Evolutionary conservation across 2,797 vertebrate genomes (phyloP).

Genomic region (Acrossocheilus wenchowensis): DNA sequence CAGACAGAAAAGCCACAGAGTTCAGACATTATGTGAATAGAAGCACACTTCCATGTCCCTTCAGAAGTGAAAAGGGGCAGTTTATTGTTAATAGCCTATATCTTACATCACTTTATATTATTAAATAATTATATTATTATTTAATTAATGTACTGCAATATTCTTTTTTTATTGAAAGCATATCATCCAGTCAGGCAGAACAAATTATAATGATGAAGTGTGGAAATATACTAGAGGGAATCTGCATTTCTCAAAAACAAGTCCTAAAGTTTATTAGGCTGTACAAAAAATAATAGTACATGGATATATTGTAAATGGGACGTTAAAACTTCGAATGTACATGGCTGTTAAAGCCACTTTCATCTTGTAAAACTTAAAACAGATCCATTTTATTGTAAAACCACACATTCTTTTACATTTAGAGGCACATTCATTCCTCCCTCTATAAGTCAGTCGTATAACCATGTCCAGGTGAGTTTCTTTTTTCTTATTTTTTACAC

Average conservation of each 20-base stretch:
- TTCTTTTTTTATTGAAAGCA: not conserved
- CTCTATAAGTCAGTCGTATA: constrained; percentile 3
- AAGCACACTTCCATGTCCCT: not conserved
- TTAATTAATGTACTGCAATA: not conserved
- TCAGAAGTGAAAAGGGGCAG: not conserved
- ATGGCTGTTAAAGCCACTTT: not conserved
- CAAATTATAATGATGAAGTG: not conserved
- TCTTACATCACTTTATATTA: not conserved
- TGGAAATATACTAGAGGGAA: not conserved
- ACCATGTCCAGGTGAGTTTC: constrained; percentile 21
- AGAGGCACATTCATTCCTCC: constrained; percentile 18
- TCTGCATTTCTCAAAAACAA: not conserved
- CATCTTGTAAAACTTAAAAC: constrained; percentile 14
- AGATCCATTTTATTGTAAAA: constrained; percentile 33
- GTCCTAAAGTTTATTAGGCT: not conserved
- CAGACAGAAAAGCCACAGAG: not conserved
- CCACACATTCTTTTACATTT: constrained; percentile 38
- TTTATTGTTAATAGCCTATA: not conserved
- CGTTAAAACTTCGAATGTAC: not conserved
- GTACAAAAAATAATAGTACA: not conserved
- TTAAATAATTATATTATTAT: not conserved
- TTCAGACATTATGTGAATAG: not conserved
- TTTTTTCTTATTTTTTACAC: not conserved
- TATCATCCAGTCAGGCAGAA: not conserved
- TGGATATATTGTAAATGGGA: constrained; percentile 19